phyloP scores from a whole-genome alignment of 2,888 invertebrate genomes.

The Halocaridina rubra region DNA sequence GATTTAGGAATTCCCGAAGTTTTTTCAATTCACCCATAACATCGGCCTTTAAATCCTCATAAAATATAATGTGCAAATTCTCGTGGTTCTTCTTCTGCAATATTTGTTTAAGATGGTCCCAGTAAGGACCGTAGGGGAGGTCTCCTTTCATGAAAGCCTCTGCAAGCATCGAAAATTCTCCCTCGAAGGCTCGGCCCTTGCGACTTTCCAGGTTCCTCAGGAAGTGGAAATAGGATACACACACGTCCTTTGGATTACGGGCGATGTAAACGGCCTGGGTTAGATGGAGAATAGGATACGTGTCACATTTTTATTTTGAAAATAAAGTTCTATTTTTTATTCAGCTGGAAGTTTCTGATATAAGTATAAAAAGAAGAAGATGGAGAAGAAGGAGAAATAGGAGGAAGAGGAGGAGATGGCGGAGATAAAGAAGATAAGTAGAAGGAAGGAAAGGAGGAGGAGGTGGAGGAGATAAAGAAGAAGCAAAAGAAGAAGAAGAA shows the following conservation, averaged over 20 bases:
- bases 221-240: neutral
- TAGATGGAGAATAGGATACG: no score
- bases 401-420: no score
- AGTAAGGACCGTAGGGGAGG: neutral
- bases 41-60: neutral
- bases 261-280: neutral
- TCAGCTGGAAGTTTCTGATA: no score
- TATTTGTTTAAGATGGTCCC: neutral
- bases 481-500: no score
- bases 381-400: no score
- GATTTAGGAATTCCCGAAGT: neutral
- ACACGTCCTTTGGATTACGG: neutral
- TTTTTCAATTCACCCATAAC: neutral
- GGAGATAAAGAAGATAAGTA: no score
- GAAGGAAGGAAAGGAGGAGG: no score
- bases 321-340: no score
- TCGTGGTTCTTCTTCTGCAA: neutral
- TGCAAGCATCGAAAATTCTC: neutral
- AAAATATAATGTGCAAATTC: neutral
- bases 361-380: no score
- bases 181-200: neutral
- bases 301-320: no score
- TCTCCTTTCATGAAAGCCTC: neutral
- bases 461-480: no score
- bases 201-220: neutral